Evolutionary conservation across 1,140 invertebrate species (phyloP), one percentile per base, ranked within the genome.

Genomic region (Andricus grossulariae): DNA sequence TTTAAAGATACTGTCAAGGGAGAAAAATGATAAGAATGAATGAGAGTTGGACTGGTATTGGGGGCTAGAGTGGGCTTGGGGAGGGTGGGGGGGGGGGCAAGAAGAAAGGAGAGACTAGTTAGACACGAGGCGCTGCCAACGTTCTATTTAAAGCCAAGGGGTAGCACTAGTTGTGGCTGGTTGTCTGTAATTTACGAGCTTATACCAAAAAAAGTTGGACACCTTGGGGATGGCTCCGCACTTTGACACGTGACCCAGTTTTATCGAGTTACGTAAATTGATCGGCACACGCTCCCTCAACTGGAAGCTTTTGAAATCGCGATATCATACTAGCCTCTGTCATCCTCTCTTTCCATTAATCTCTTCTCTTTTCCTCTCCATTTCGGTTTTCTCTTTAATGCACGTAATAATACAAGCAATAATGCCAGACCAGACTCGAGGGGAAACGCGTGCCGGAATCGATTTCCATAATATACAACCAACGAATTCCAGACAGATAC

Each of bases 231-330:
- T 87, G 84, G 86, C 84, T 88, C 85, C 81, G 88, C 88, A 87
- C 87, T 90, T 91, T 91, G 89, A 91, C 88, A 89, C 86, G 84
- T 84, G 88, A 90, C 89, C 90, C 83, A 90, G 77, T 91, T 91
- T 90, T 88, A 90, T 88, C 85, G 80, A 84, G 84, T 89, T 88
- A 88, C 85, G 85, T 88, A 89, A 66, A 89, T 88, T 89, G 84
- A 90, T 90, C 85, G 85, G 81, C 80, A 75, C 78, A 75, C 78
- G 77, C 72, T 80, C 73, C 70, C 21, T 71, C 60, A 49, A 3
- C 51, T 49, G 45, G 72, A 82, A 82, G 57, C 73, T 57, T 73
- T 49, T 71, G 74, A 77, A 75, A 54, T 54, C 52, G 18, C 18
- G 52, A 54, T 54, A 18, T 54, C 52, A 19, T 5, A 19, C 52